Evolutionary conservation across 1,140 invertebrate species (phyloP).

Genomic region (Idris sp.): DNA sequence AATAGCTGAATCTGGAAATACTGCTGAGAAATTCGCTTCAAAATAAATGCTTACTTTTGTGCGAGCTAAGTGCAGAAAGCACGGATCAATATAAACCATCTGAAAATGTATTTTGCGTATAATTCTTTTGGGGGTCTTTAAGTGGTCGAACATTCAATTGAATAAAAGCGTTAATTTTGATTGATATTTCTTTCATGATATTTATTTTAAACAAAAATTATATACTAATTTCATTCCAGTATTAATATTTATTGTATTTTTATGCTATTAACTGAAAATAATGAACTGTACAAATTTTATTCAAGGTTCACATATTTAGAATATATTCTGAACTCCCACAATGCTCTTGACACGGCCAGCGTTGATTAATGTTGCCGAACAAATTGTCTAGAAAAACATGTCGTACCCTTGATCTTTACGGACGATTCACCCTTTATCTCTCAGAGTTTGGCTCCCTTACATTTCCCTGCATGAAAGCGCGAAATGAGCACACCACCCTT

Average conservation of each 20-base stretch:
- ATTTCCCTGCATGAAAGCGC: conserved; percentile 60
- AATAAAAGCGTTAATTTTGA: too few relatives aligned
- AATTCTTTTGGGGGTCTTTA: too few relatives aligned
- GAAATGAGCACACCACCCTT: conserved; percentile 60
- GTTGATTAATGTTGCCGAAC: conserved; percentile 80
- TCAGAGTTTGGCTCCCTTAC: conserved; percentile 72
- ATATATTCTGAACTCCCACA: conserved; percentile 55
- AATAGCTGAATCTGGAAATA: conserved; percentile 33
- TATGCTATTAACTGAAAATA: too few relatives aligned
- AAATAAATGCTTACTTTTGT: conserved; percentile 32
- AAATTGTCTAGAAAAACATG: conserved; percentile 81
- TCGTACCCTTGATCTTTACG: conserved; percentile 70
- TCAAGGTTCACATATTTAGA: conserved; percentile 65
- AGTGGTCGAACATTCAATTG: too few relatives aligned
- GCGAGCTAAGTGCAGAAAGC: conserved; percentile 21
- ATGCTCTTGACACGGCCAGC: conserved; percentile 63
- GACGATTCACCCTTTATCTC: conserved; percentile 77
- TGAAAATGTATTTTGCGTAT: conserved; percentile 18
- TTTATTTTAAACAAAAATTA: too few relatives aligned
- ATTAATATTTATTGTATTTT: too few relatives aligned
- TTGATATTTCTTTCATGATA: too few relatives aligned
- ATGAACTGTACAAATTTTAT: too few relatives aligned
- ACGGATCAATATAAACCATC: conserved; percentile 20
- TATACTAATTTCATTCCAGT: too few relatives aligned
- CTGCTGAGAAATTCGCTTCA: conserved; percentile 8